Evolutionary conservation across 92 coral and sea anemone genomes (phyloP).

Genomic region (Ricordea florida): DNA sequence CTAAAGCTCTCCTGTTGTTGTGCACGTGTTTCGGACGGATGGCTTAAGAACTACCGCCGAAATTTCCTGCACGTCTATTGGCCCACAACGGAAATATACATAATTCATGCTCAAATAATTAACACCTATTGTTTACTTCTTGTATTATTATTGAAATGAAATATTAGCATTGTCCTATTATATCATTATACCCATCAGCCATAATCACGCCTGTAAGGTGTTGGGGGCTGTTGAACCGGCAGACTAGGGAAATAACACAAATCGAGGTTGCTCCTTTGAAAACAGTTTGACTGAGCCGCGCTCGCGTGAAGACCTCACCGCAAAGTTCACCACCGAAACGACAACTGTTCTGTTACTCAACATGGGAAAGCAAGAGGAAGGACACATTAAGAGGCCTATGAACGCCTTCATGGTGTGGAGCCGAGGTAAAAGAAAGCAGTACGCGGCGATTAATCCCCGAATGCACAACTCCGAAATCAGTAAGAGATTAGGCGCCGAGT

Average conservation of each 20-base stretch:
- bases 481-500: slow-evolving; percentile 96
- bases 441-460: slow-evolving; percentile 93
- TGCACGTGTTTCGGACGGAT: slow-evolving; percentile 72
- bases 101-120: slow-evolving; percentile 98
- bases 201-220: slow-evolving; percentile 97
- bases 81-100: slow-evolving; percentile 82
- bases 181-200: slow-evolving; percentile 97
- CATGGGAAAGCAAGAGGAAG: slow-evolving; percentile 99
- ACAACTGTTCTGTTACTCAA: neutral
- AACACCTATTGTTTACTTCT: slow-evolving; percentile 99
- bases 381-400: slow-evolving; percentile 99
- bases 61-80: slow-evolving; percentile 73
- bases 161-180: slow-evolving; percentile 99
- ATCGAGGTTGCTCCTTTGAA: slow-evolving; percentile 96
- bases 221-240: slow-evolving; percentile 71
- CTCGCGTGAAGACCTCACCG: neutral
- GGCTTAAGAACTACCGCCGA: slow-evolving; percentile 72
- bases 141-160: slow-evolving; percentile 99
- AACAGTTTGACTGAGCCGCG: slow-evolving; percentile 52
- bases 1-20: slow-evolving; percentile 35
- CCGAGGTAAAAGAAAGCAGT: slow-evolving; percentile 99
- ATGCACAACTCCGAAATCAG: slow-evolving; percentile 99
- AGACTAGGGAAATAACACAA: slow-evolving; percentile 74
- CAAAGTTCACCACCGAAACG: neutral
- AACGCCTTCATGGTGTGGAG: slow-evolving; percentile 99